Evolutionary conservation across 2,797 vertebrate species (phyloP).

Genomic region (Gadopsis marmoratus): DNA sequence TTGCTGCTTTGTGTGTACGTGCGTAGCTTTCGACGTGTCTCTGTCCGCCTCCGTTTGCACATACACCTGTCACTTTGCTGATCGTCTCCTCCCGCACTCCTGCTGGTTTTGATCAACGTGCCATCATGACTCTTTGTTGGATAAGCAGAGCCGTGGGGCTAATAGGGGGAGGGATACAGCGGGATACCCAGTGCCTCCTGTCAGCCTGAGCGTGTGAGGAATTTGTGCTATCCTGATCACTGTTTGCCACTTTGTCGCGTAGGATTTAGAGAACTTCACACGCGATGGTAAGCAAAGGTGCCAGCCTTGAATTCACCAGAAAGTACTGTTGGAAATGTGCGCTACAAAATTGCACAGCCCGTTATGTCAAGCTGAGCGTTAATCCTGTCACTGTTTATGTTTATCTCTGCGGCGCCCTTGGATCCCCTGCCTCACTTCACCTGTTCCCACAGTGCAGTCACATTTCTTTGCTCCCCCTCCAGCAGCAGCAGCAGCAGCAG

Average conservation of each 20-base stretch:
- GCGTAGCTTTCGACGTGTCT: slow-evolving; percentile 44
- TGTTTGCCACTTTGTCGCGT: slow-evolving; percentile 49
- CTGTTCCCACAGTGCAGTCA: slow-evolving; percentile 68
- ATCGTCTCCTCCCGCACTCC: neutral
- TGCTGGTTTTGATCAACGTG: slow-evolving; percentile 66
- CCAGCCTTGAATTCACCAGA: neutral
- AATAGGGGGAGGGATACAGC: slow-evolving; percentile 53
- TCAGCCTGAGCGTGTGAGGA: slow-evolving; percentile 41
- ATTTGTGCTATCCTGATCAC: slow-evolving; percentile 51
- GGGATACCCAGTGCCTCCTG: slow-evolving; percentile 48
- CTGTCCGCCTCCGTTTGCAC: slow-evolving; percentile 55
- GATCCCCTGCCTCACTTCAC: slow-evolving; percentile 59
- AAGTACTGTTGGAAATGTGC: neutral
- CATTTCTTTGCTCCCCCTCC: slow-evolving; percentile 18
- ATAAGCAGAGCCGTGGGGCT: slow-evolving; percentile 61
- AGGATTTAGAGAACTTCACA: slow-evolving; percentile 42
- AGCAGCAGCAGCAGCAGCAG: slow-evolving; percentile 55
- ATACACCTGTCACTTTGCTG: slow-evolving; percentile 46
- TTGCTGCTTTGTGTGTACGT: slow-evolving; percentile 42
- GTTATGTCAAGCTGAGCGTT: slow-evolving; percentile 19
- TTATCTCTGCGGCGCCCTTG: slow-evolving; percentile 57
- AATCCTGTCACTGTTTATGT: slow-evolving; percentile 51
- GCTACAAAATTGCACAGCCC: slow-evolving; percentile 25
- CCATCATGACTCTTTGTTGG: slow-evolving; percentile 77
- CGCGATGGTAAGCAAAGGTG: slow-evolving; percentile 20